Conservation (phyloP, 2,888 invertebrate genomes). For the Phortica okadai region DNA sequence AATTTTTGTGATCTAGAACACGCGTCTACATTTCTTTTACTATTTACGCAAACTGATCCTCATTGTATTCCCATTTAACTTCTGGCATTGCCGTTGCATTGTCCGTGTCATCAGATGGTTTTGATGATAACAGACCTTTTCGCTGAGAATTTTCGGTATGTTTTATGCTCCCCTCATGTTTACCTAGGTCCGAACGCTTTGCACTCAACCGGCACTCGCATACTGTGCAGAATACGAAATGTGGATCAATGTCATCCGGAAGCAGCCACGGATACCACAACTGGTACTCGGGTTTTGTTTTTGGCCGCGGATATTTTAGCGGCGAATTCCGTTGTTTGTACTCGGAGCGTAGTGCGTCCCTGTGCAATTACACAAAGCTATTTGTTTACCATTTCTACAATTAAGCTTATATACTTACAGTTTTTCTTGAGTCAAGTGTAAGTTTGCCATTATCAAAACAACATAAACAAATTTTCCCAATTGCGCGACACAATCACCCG, state of each 20-base stretch:
- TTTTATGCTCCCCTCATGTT: slow-evolving; percentile 67
- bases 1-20: background rate
- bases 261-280: slow-evolving; percentile 64
- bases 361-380: slow-evolving; percentile 23
- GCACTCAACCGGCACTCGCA: slow-evolving; percentile 66
- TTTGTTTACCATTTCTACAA: background rate
- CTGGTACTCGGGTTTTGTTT: slow-evolving; percentile 65
- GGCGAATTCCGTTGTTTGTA: slow-evolving; percentile 59
- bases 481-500: too few relatives aligned
- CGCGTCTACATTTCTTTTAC: background rate
- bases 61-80: slow-evolving; percentile 64
- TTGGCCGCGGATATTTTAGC: slow-evolving; percentile 65
- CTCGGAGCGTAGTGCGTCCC: slow-evolving; percentile 64
- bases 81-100: background rate
- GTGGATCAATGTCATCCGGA: slow-evolving; percentile 66
- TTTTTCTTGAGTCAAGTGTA: slow-evolving; percentile 63
- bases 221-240: slow-evolving; percentile 64
- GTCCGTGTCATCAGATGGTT: slow-evolving; percentile 9
- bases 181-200: slow-evolving; percentile 66
- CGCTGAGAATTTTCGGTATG: slow-evolving; percentile 64
- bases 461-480: background rate
- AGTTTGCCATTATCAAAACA: slow-evolving; percentile 57
- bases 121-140: slow-evolving; percentile 49
- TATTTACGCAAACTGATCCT: slow-evolving; percentile 43
- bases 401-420: slow-evolving; percentile 53